Evolutionary conservation across 2,888 invertebrate genomes (phyloP), one percentile per base, ranked within the genome.

Genomic region (Apodemia duryi): DNA sequence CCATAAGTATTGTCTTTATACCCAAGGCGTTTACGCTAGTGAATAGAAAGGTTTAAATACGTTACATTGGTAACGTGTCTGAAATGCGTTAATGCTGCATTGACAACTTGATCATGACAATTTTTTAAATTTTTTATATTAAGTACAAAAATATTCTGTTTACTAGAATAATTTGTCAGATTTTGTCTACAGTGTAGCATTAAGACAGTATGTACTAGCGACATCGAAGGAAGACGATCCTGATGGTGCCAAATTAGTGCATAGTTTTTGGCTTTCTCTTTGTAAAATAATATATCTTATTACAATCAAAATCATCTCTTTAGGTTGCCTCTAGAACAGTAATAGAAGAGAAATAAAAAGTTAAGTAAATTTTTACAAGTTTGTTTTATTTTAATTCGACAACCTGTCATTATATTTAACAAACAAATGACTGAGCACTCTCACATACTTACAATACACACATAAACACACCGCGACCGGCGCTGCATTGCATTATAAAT

Each of bases 351-450:
- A 69, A 71, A 68, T 71, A 66, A 70, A 71, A 67, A 65, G 62
- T 57, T 57, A 28, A 57, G 73, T 71, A 74, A 83, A 84, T 85
- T 86, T 90, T 91, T 90, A 88, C 85, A 89, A 88, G 83, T 86
- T 87, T 88, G 83, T 88, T 90, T 88, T 91, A 92, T 91, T 93
- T 94, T 94, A 94, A 94, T 94, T 94, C 93, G 94, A 94, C 94
- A 94, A 94, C 94, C 94, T 94, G 94, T 94, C 94, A 94, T 94
- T 94, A 94, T 94, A 94, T 94, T 49, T 95, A 91, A 91, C 91
- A 91, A 91, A 91, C 90, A 90, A 91, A 91, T 91, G 91, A 91
- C 91, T 91, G 90, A 90, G 90, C 91, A 90, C 91, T 88, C 91
- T 86, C 94, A 94, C 95, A 95, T 90, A 92, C 92, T 90, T 86